These are phyloP conservation scores for Trichogramma evanescens DNA, from an alignment of 2,888 invertebrate species.

Conservation along the genomic window DNA sequence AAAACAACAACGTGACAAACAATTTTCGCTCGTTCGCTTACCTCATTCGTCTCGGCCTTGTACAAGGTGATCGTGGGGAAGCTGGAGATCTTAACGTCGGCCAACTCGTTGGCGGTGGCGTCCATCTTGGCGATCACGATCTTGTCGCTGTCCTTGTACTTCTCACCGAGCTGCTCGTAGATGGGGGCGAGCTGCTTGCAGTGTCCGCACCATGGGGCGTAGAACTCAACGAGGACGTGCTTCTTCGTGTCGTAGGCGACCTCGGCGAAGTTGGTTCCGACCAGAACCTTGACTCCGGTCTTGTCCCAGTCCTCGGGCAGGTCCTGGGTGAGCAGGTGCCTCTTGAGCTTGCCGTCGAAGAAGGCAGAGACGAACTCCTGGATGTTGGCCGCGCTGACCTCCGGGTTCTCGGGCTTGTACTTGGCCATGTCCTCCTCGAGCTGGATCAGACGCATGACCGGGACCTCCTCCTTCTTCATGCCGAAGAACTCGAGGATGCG, in stretches of 20 bases:
- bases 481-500: constrained; percentile 99
- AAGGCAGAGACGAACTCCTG: constrained; percentile 80
- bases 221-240: constrained; percentile 96
- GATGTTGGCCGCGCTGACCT: constrained; percentile 62
- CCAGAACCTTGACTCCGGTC: constrained; percentile 84
- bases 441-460: constrained; percentile 84
- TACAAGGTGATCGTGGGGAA: constrained; percentile 94
- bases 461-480: constrained; percentile 88
- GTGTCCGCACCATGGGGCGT: constrained; percentile 98
- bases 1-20: not conserved
- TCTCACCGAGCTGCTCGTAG: constrained; percentile 91
- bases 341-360: constrained; percentile 87
- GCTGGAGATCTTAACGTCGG: constrained; percentile 87
- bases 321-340: constrained; percentile 89
- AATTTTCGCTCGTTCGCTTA: constrained; percentile 32
- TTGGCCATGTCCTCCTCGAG: constrained; percentile 97
- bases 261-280: constrained; percentile 91
- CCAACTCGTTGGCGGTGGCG: constrained; percentile 94
- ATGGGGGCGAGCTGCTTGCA: constrained; percentile 97
- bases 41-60: constrained; percentile 85
- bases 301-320: constrained; percentile 97
- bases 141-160: constrained; percentile 74
- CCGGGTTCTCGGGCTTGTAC: constrained; percentile 81
- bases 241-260: constrained; percentile 82
- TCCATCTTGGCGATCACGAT: constrained; percentile 98